Conservation (phyloP, 2,113 vertebrate species). For the Strix uralensis region DNA sequence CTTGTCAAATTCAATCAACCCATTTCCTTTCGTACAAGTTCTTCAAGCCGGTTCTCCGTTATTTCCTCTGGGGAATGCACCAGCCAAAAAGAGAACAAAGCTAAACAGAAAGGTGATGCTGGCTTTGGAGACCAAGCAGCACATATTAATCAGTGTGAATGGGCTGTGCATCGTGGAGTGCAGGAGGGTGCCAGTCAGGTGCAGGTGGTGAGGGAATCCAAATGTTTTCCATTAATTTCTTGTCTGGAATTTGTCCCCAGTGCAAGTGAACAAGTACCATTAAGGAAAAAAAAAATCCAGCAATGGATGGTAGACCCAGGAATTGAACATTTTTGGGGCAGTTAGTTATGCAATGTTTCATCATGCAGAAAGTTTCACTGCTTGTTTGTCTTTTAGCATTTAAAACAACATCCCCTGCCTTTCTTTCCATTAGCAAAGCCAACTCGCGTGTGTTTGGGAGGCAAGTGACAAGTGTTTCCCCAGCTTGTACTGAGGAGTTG, state of each 20-base stretch:
- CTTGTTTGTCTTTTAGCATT: not conserved
- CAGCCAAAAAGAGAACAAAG: not conserved
- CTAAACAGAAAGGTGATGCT: not conserved
- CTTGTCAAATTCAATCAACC: not conserved
- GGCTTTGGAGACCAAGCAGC: not conserved
- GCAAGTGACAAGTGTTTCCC: not conserved
- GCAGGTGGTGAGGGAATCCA: not conserved
- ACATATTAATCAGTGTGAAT: not conserved
- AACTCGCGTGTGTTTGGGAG: not conserved
- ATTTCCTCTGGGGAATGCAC: not conserved
- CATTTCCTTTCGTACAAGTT: not conserved
- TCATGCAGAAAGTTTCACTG: not conserved
- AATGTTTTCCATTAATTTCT: not conserved
- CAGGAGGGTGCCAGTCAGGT: not conserved
- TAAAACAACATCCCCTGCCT: not conserved
- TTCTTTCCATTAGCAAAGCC: not conserved
- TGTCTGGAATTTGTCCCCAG: not conserved
- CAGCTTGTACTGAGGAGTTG: not conserved
- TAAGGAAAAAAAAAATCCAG: not conserved
- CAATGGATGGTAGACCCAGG: not conserved
- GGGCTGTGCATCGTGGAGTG: not conserved
- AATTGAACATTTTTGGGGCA: fast-evolving
- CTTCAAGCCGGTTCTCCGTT: not conserved
- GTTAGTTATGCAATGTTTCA: not conserved
- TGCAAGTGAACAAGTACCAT: not conserved